Percentiles rank a stretch among this genome's conserved stretches.
These are phyloP conservation scores for Himalopsyche kuldschensis DNA, from an alignment of 2,888 invertebrate species.

Conservation along the genomic window DNA sequence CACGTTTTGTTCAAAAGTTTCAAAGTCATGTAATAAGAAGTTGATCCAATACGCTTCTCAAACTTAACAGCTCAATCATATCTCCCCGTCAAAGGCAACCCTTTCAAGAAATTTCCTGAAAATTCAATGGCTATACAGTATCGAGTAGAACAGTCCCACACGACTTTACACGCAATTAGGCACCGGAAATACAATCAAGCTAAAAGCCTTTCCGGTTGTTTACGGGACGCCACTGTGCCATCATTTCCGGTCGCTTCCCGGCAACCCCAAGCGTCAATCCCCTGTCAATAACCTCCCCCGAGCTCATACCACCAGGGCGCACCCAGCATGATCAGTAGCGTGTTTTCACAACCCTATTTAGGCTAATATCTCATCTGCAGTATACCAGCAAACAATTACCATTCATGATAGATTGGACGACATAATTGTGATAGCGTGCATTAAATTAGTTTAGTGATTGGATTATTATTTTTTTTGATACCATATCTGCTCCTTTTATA, in stretches of 20 bases:
- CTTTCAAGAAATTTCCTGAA: not conserved
- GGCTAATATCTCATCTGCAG: too few species aligned
- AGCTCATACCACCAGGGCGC: not conserved
- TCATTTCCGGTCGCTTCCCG: not conserved
- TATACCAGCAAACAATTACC: too few species aligned
- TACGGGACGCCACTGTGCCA: conserved; percentile 9
- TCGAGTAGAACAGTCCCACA: not conserved
- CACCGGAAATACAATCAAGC: conserved; percentile 17
- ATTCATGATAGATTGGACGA: too few species aligned
- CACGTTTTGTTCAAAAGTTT: not conserved
- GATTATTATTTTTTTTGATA: too few species aligned
- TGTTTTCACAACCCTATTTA: not conserved
- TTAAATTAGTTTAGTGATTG: too few species aligned
- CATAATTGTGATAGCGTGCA: too few species aligned
- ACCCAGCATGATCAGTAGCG: not conserved
- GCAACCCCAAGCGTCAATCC: conserved; percentile 12
- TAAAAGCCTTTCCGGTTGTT: conserved; percentile 16
- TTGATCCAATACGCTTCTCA: not conserved
- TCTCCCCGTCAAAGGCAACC: not conserved
- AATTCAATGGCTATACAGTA: not conserved
- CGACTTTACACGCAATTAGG: conserved; percentile 10
- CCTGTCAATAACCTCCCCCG: conserved; percentile 14
- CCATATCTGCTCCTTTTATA: too few species aligned
- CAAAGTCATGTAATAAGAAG: not conserved
- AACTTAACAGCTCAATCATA: not conserved